phyloP scores from a whole-genome alignment of 2,888 invertebrate species.

The Lochmaea crataegi region DNA sequence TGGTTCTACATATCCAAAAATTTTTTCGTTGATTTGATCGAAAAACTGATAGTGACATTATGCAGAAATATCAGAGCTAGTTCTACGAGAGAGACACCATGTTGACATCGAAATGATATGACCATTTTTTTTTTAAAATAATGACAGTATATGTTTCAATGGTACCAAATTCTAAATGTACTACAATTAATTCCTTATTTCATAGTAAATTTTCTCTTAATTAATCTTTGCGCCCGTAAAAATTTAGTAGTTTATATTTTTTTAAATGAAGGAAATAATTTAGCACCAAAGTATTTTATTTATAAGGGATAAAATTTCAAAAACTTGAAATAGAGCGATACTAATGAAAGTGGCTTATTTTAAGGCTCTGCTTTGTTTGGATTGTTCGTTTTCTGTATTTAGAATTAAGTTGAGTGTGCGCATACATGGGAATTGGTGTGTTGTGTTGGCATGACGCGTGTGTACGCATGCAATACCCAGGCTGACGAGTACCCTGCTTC shows the following conservation, averaged over 20 bases:
- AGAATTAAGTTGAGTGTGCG: slow-evolving; percentile 15
- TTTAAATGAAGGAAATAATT: background rate
- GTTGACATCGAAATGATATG: background rate
- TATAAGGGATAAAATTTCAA: background rate
- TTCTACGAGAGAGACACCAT: no score
- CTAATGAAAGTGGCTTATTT: background rate
- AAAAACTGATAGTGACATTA: no score
- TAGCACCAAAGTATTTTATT: background rate
- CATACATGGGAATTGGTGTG: slow-evolving; percentile 28
- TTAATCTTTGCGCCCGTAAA: background rate
- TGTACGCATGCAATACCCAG: slow-evolving; percentile 62
- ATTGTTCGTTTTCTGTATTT: slow-evolving; percentile 15
- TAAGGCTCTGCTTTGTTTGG: slow-evolving; percentile 3
- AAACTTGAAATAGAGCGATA: background rate
- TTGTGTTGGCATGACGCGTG: slow-evolving; percentile 47
- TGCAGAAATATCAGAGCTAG: no score
- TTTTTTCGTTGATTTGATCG: no score
- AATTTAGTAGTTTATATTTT: no score
- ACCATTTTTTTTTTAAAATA: no score
- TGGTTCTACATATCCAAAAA: background rate
- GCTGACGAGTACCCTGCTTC: slow-evolving; percentile 67
- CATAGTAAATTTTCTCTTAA: no score
- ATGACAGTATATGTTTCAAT: no score
- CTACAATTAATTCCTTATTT: no score
- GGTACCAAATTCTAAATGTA: no score